These are phyloP conservation scores for Idaea biselata DNA, from an alignment of 2,888 invertebrate genomes.

Conservation along the genomic window DNA sequence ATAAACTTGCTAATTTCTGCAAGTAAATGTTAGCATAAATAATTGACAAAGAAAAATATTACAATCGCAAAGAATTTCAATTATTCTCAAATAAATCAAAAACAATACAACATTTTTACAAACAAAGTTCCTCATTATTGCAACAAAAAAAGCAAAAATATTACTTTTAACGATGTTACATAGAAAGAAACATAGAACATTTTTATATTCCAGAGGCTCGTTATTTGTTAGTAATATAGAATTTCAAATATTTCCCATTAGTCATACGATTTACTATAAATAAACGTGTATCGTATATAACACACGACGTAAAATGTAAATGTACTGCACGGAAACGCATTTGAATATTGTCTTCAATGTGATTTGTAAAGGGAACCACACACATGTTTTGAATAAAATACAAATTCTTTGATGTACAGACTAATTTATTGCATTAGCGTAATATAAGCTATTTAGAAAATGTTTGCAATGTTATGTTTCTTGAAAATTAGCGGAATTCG, in stretches of 20 bases:
- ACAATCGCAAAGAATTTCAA: not conserved
- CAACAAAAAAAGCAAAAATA: not conserved
- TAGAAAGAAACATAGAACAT: not conserved
- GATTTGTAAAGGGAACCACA: constrained; percentile 39
- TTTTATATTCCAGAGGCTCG: constrained; percentile 2
- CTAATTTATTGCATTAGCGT: not conserved
- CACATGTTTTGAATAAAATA: constrained; percentile 32
- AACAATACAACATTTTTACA: constrained; percentile 3
- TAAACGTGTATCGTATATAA: constrained; percentile 31
- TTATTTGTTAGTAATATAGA: constrained; percentile 18
- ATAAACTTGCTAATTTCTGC: not conserved
- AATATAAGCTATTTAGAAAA: not conserved
- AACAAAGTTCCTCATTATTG: not conserved
- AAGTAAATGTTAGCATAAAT: not conserved
- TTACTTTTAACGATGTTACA: not conserved
- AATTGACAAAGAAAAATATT: not conserved
- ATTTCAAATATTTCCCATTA: constrained; percentile 29
- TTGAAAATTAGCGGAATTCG: not conserved
- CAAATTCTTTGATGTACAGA: constrained; percentile 15
- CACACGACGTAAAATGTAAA: constrained; percentile 46
- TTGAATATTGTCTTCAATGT: constrained; percentile 41
- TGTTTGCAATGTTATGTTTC: not conserved
- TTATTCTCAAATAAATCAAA: not conserved
- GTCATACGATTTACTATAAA: constrained; percentile 32
- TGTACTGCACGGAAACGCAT: constrained; percentile 46